phyloP scores from a whole-genome alignment of 2,888 invertebrate species.

The Platerodrilus igneus region DNA sequence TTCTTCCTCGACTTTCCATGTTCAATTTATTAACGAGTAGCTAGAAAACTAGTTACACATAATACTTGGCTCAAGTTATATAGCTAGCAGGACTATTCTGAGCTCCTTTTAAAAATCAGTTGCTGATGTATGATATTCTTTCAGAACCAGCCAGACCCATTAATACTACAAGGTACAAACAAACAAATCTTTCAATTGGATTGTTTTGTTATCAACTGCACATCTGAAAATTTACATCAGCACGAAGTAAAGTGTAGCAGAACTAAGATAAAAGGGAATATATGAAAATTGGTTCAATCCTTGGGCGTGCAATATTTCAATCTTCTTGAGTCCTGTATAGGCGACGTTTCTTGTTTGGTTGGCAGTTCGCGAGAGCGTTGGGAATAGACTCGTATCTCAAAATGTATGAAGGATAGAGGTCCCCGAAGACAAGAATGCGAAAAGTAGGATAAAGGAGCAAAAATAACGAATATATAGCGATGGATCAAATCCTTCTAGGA shows the following conservation, averaged over 20 bases:
- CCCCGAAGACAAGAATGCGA: slow-evolving; percentile 47
- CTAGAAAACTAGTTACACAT: no score
- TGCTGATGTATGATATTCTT: no score
- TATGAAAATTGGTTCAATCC: slow-evolving; percentile 48
- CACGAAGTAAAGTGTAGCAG: no score
- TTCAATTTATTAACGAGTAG: slow-evolving; percentile 21
- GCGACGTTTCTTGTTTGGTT: slow-evolving; percentile 47
- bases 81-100: slow-evolving; percentile 8
- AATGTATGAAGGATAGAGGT: slow-evolving; percentile 47
- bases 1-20: slow-evolving; percentile 21
- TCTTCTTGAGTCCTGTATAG: slow-evolving; percentile 42
- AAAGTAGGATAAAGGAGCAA: slow-evolving; percentile 42
- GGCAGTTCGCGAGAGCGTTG: slow-evolving; percentile 40
- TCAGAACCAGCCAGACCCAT: no score
- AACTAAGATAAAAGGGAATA: slow-evolving; percentile 42
- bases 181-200: no score
- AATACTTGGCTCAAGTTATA: no score
- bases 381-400: slow-evolving; percentile 44
- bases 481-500: slow-evolving; percentile 39
- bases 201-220: slow-evolving; percentile 27
- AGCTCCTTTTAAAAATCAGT: no score
- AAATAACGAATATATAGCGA: slow-evolving; percentile 45
- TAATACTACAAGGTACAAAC: no score
- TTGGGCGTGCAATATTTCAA: slow-evolving; percentile 48
- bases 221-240: no score